Conservation (phyloP, 1,140 invertebrate genomes). For the Aphis gossypii region DNA sequence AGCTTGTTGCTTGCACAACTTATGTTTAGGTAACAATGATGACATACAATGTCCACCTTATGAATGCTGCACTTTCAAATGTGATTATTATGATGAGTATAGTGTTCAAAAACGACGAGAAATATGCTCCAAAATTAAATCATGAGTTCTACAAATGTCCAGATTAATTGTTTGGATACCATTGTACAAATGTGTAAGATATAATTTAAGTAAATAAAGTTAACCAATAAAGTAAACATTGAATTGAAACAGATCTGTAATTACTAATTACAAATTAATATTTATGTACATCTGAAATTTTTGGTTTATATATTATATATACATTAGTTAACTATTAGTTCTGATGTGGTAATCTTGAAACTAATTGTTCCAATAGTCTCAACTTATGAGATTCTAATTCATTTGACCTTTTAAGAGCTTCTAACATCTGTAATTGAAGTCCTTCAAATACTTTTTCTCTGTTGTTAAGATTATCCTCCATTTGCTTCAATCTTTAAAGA, state of each 20-base stretch:
- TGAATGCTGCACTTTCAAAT: conserved; percentile 23
- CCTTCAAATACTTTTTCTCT: conserved; percentile 32
- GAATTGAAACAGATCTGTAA: not conserved
- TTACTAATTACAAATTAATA: not conserved
- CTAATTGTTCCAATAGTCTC: conserved; percentile 20
- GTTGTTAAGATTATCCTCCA: not conserved
- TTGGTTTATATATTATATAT: not conserved
- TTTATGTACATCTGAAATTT: not conserved
- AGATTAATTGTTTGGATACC: not conserved
- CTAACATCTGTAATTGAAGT: conserved; percentile 41
- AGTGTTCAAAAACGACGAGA: conserved; percentile 13
- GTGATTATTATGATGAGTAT: conserved; percentile 45
- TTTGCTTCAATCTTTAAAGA: conserved; percentile 23
- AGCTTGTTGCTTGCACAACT: conserved; percentile 35
- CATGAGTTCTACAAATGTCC: not conserved
- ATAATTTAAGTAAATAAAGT: not conserved
- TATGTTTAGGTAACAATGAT: conserved; percentile 42
- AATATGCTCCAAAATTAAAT: not conserved
- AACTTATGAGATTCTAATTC: conserved; percentile 26
- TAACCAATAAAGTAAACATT: not conserved
- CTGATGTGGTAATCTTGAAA: not conserved
- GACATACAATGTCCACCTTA: conserved; percentile 23
- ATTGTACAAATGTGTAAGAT: not conserved
- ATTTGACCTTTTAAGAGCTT: conserved; percentile 41
- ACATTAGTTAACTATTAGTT: not conserved